Base-by-base conservation (phyloP, 2,797 vertebrate species). In the Sitta carolinensis region DNA sequence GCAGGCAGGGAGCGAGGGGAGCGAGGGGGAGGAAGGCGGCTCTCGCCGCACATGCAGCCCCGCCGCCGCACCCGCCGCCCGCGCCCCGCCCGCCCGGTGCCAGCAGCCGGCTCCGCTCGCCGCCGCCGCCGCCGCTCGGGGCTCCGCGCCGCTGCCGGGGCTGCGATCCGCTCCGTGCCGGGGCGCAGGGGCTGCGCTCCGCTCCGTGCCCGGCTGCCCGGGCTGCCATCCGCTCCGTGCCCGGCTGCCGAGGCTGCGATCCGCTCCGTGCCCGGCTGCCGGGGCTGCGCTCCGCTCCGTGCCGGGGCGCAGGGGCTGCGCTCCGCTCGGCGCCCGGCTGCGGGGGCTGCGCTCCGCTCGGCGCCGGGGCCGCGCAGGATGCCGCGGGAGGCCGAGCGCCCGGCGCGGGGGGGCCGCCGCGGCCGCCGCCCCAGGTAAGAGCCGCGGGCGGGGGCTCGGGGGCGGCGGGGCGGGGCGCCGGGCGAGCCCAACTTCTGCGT, bases 21-120 rank as follows among this genome's bases (percentile, higher is more conserved):
- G 42, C 42, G 52, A 54, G 52, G 95, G 95, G 97, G 97, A 42
- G 92, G 94, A 67, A 73, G 89, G 93, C 90, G 91, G 91, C 93
- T 91, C 90, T 50, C 57, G 74, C 87, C 95, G 94, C 96, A 79
- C 95, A 94, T 91, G 95, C 96, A 94, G 88, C 93, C 91, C 96
- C 32, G 96, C 92, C 90, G 57, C n/a, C 92, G 5, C 80, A 27
- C 94, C 95, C 88, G 89, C 96, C 94, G 93, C 89, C 94, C 69
- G 90, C 87, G 95, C 90, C 84, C 93, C 90, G 90, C 91, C 76
- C 67, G 77, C 82, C 61, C 72, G 93, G 84, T 62, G 89, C 80
- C 84, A 14, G 57, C 84, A 76, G 51, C 80, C 54, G 34, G 78
- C 87, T 75, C 78, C 72, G 48, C 78, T 84, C n/a, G n/a, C n/a